phyloP scores from a whole-genome alignment of 1,140 invertebrate species.

The Eumeta japonica region DNA sequence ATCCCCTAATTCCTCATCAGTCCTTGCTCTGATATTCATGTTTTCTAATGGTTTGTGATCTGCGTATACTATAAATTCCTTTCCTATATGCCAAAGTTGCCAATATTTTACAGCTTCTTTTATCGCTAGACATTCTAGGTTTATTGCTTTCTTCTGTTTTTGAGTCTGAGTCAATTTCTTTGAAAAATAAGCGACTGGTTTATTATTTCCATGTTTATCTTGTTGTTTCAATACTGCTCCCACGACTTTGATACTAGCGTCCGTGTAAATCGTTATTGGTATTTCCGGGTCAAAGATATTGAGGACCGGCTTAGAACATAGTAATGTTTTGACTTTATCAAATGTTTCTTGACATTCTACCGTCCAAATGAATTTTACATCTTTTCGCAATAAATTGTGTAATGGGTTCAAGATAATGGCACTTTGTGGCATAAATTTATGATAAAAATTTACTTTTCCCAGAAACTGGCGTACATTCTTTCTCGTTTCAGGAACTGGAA shows the following conservation, averaged over 20 bases:
- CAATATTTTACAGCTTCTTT: neutral
- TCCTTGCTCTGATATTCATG: no score
- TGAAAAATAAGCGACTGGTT: no score
- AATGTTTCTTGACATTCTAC: no score
- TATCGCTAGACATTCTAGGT: slow-evolving; percentile 2
- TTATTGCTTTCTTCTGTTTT: slow-evolving; percentile 11
- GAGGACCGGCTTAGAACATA: slow-evolving; percentile 28
- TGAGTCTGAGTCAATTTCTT: no score
- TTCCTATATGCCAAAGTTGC: neutral
- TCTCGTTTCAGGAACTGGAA: no score
- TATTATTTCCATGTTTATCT: slow-evolving; percentile 14
- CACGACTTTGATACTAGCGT: slow-evolving; percentile 18
- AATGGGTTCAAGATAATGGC: slow-evolving; percentile 24
- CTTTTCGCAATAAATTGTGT: no score
- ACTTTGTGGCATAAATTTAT: slow-evolving; percentile 26
- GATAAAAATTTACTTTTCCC: no score
- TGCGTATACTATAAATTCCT: no score
- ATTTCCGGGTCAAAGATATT: slow-evolving; percentile 24
- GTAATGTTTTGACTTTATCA: slow-evolving; percentile 23
- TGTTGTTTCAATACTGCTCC: slow-evolving; percentile 31
- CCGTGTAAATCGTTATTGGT: slow-evolving; percentile 24
- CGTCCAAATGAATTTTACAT: slow-evolving; percentile 22
- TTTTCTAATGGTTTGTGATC: no score
- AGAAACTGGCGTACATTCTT: no score
- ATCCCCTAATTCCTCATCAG: no score